These are phyloP conservation scores for Micropterix aruncella DNA, from an alignment of 2,888 invertebrate species.

Conservation along the genomic window DNA sequence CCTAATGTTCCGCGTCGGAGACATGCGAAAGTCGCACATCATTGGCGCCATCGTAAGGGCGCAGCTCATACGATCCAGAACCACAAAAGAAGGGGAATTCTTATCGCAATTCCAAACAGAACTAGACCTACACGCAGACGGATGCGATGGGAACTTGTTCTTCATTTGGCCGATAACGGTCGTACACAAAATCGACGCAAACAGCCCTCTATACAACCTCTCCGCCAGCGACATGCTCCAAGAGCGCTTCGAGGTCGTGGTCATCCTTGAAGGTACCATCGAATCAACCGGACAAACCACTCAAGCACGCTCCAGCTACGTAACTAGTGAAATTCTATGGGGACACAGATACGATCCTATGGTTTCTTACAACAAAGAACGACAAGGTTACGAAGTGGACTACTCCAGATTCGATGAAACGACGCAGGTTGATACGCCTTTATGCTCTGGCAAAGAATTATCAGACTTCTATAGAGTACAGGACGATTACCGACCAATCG, in stretches of 20 bases:
- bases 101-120: slow-evolving; percentile 72
- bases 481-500: slow-evolving; percentile 38
- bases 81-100: slow-evolving; percentile 76
- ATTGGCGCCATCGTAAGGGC: slow-evolving; percentile 80
- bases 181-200: slow-evolving; percentile 70
- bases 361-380: slow-evolving; percentile 59
- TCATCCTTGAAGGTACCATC: slow-evolving; percentile 68
- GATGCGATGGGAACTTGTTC: slow-evolving; percentile 71
- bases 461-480: slow-evolving; percentile 48
- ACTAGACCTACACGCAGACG: slow-evolving; percentile 53
- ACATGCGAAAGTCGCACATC: slow-evolving; percentile 81
- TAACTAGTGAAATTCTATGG: slow-evolving; percentile 69
- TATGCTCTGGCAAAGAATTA: slow-evolving; percentile 55
- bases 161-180: slow-evolving; percentile 91
- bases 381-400: slow-evolving; percentile 64
- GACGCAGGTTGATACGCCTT: slow-evolving; percentile 63
- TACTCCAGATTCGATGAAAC: slow-evolving; percentile 74
- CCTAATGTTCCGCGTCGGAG: slow-evolving; percentile 79
- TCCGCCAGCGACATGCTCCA: slow-evolving; percentile 70
- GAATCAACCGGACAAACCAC: slow-evolving; percentile 70
- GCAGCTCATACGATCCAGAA: slow-evolving; percentile 65
- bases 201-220: slow-evolving; percentile 74
- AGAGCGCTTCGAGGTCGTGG: slow-evolving; percentile 71
- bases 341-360: slow-evolving; percentile 64
- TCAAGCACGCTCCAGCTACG: slow-evolving; percentile 62